These are phyloP conservation scores for Hapalemur alaotrensis DNA, from an alignment of 2,797 vertebrate species.

Conservation along the genomic window DNA sequence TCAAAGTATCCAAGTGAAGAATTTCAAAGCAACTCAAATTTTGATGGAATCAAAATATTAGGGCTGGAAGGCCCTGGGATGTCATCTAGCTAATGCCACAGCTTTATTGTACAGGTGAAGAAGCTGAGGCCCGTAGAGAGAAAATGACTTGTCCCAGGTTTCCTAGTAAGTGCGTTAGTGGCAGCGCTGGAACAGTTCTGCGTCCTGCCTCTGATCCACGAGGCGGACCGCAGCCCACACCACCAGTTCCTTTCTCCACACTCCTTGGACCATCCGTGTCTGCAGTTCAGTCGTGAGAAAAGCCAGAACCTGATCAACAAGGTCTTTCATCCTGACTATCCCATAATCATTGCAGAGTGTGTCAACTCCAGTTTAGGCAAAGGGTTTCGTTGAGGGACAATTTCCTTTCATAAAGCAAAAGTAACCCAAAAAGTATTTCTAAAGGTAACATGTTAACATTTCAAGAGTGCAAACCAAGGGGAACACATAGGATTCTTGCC, in stretches of 20 bases:
- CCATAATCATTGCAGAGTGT: not conserved
- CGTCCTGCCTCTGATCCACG: not conserved
- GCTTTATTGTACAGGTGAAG: not conserved
- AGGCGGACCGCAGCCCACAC: not conserved
- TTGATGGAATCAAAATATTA: not conserved
- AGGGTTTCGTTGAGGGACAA: not conserved
- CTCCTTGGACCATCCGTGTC: not conserved
- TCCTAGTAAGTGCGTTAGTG: not conserved
- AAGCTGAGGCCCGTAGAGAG: not conserved
- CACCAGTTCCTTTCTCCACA: not conserved
- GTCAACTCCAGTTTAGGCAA: not conserved
- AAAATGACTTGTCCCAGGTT: not conserved
- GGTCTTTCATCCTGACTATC: not conserved
- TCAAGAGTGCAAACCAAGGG: not conserved
- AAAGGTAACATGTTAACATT: not conserved
- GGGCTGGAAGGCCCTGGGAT: not conserved
- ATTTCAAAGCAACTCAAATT: not conserved
- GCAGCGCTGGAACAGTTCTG: not conserved
- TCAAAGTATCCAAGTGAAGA: not conserved
- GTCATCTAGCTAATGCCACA: not conserved
- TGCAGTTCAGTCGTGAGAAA: not conserved
- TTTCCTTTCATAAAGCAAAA: not conserved
- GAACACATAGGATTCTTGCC: not conserved
- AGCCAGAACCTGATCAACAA: not conserved
- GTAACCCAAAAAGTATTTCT: not conserved